Conservation (phyloP, 1,140 invertebrate species). For the Zaprionus nigranus region DNA sequence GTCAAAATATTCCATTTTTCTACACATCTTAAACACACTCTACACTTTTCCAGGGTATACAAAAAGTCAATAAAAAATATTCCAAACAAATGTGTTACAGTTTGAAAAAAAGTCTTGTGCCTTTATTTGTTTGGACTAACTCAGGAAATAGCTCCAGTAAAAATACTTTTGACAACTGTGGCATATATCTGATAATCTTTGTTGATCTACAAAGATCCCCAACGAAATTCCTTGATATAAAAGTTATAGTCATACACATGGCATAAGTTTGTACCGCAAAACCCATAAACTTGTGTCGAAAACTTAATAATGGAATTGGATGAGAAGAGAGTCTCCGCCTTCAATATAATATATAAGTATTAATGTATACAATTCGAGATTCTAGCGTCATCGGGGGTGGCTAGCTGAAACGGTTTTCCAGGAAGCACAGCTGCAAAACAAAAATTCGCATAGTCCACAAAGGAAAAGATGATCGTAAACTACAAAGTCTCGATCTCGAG, state of each 20-base stretch:
- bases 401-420: conserved; percentile 68
- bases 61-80: conserved; percentile 38
- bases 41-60: background rate
- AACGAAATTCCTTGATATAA: background rate
- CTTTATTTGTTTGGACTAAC: conserved; percentile 52
- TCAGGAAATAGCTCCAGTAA: conserved; percentile 24
- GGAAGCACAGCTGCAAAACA: conserved; percentile 77
- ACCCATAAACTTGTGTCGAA: conserved; percentile 67
- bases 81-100: conserved; percentile 67
- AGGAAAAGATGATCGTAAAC: conserved; percentile 48
- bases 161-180: conserved; percentile 17
- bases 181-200: conserved; percentile 23
- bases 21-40: background rate
- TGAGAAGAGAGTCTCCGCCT: conserved; percentile 17
- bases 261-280: conserved; percentile 65
- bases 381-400: conserved; percentile 48
- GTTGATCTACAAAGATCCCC: background rate
- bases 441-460: conserved; percentile 53
- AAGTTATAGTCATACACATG: conserved; percentile 30
- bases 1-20: background rate
- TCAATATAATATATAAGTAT: background rate
- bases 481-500: conserved; percentile 54
- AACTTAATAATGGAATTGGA: conserved; percentile 64
- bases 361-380: conserved; percentile 21
- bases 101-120: conserved; percentile 42